These are phyloP conservation scores for Heliothis subflexa DNA, from an alignment of 1,140 invertebrate species.

Conservation along the genomic window DNA sequence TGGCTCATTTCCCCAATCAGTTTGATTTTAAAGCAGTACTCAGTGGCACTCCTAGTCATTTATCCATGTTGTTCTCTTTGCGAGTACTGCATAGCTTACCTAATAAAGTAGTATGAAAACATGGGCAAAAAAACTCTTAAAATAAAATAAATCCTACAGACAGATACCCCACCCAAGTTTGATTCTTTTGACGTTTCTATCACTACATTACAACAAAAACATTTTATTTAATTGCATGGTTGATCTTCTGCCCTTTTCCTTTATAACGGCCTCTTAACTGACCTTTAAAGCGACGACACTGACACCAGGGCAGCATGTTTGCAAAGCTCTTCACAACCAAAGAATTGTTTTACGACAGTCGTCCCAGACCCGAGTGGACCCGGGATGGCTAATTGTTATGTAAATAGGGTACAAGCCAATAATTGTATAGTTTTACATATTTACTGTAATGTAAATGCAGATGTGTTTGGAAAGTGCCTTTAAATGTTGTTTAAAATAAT, in stretches of 20 bases:
- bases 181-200: no score
- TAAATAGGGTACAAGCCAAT: conserved; percentile 5
- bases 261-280: neutral
- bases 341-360: conserved; percentile 22
- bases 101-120: no score
- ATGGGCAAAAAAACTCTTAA: no score
- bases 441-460: conserved; percentile 12
- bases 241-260: neutral
- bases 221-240: neutral
- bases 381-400: conserved; percentile 28
- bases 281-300: conserved; percentile 2
- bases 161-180: no score
- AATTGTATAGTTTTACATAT: conserved; percentile 30
- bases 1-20: no score
- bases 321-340: conserved; percentile 21
- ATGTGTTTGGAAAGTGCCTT: neutral
- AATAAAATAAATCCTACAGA: no score
- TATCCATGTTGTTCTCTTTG: no score
- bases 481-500: neutral
- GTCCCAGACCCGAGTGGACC: conserved; percentile 1
- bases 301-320: conserved; percentile 3
- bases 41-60: no score
- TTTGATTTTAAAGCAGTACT: no score
- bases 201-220: no score
- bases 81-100: no score